These are phyloP conservation scores for Pygoscelis antarcticus DNA, from an alignment of 2,113 vertebrate genomes.

Conservation along the genomic window DNA sequence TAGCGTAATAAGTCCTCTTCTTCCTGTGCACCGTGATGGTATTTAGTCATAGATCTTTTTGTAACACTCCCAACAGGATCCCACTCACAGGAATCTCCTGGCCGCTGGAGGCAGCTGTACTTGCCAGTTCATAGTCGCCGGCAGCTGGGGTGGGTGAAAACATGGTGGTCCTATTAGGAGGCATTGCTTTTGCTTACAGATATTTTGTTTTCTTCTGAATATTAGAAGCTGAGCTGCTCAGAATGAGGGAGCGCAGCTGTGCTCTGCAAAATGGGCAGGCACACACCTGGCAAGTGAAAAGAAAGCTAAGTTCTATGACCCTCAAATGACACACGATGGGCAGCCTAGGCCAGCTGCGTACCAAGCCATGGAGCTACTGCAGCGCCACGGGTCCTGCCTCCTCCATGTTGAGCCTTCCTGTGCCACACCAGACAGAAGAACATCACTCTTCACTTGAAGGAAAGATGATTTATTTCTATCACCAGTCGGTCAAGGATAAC, in stretches of 20 bases:
- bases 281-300: not conserved
- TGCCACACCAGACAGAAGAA: not conserved
- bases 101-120: not conserved
- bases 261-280: not conserved
- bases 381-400: accelerated
- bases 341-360: not conserved
- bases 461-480: not conserved
- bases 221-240: not conserved
- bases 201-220: not conserved
- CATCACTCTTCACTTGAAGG: not conserved
- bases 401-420: not conserved
- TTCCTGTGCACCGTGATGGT: accelerated
- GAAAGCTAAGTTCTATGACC: not conserved
- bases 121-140: not conserved
- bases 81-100: not conserved
- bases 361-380: too few species aligned
- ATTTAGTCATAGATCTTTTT: not conserved
- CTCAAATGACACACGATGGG: not conserved
- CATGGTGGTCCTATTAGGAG: accelerated
- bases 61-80: not conserved
- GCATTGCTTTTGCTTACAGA: not conserved
- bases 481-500: not conserved
- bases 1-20: accelerated
- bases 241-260: not conserved
- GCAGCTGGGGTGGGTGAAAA: not conserved